Evolutionary conservation across 2,113 vertebrate species (phyloP).

Genomic region (Eidolon helvum): DNA sequence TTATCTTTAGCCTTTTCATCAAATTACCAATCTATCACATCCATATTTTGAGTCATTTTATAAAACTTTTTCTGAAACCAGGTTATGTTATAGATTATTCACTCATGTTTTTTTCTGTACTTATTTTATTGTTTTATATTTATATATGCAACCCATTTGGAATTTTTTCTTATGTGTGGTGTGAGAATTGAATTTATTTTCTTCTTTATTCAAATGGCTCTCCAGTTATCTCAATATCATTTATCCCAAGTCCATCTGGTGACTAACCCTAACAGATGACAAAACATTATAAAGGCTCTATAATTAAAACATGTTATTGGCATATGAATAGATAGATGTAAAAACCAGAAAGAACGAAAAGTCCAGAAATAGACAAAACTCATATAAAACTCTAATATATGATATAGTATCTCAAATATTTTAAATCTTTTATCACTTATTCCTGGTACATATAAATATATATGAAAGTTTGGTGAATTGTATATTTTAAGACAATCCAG

Average conservation of each 20-base stretch:
- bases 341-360: not conserved
- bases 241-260: not conserved
- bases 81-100: not conserved
- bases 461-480: not conserved
- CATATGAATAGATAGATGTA: not conserved
- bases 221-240: not conserved
- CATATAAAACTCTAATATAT: not conserved
- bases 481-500: not conserved
- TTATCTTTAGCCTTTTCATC: not conserved
- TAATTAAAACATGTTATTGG: not conserved
- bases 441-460: not conserved
- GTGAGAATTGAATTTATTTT: not conserved
- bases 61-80: not conserved
- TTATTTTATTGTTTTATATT: not conserved
- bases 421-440: not conserved
- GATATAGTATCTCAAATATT: not conserved
- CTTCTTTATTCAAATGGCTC: not conserved
- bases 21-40: not conserved
- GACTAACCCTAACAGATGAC: not conserved
- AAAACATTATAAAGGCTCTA: not conserved
- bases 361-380: not conserved
- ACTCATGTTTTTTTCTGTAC: not conserved
- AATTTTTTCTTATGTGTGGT: not conserved
- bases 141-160: not conserved
- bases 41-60: not conserved